Conservation (phyloP, 2,888 invertebrate genomes). For the Saturnia japonica region DNA sequence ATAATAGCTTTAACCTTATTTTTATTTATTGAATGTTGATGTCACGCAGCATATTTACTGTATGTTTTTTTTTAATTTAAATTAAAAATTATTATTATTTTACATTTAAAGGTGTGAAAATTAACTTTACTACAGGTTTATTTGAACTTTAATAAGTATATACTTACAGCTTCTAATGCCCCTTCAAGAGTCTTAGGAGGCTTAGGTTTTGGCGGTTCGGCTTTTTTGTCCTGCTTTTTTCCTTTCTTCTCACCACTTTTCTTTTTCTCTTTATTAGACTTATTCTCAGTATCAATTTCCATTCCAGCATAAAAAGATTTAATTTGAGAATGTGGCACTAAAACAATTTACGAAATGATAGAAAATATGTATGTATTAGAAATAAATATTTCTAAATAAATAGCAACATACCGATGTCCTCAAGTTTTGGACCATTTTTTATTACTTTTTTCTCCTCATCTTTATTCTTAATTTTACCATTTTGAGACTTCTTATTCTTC, state of each 20-base stretch:
- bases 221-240: slow-evolving; percentile 77
- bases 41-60: no score
- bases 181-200: slow-evolving; percentile 85
- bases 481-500: slow-evolving; percentile 84
- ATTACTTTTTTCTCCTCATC: slow-evolving; percentile 84
- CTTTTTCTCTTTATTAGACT: slow-evolving; percentile 78
- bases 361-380: slow-evolving; percentile 21
- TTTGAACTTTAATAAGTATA: not conserved
- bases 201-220: slow-evolving; percentile 82
- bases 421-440: slow-evolving; percentile 86
- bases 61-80: no score
- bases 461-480: slow-evolving; percentile 74
- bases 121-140: not conserved
- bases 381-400: slow-evolving; percentile 28
- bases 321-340: slow-evolving; percentile 87
- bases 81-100: no score
- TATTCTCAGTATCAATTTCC: slow-evolving; percentile 83
- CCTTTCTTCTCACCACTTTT: slow-evolving; percentile 70
- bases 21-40: no score
- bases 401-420: slow-evolving; percentile 86
- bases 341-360: slow-evolving; percentile 32
- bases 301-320: slow-evolving; percentile 84
- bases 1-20: no score
- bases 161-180: slow-evolving; percentile 82
- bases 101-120: no score